These are phyloP conservation scores for Pteria penguin DNA, from an alignment of 2,888 invertebrate genomes.

Conservation along the genomic window DNA sequence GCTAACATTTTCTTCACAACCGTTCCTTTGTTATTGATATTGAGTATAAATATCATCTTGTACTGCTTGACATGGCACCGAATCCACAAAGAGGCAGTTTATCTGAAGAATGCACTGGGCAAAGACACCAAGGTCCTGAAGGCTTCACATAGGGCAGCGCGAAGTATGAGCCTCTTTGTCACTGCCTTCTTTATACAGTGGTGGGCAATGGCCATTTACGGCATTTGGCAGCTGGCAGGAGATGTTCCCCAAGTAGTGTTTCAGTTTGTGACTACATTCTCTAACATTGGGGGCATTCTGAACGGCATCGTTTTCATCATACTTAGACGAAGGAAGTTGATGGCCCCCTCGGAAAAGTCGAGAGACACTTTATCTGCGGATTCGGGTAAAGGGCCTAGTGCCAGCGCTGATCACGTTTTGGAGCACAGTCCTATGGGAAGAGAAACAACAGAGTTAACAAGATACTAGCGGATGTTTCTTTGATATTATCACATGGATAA, in stretches of 20 bases:
- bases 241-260: slow-evolving; percentile 46
- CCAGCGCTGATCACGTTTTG: too few species aligned
- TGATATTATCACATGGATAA: too few species aligned
- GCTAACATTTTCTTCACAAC: slow-evolving; percentile 47
- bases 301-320: slow-evolving; percentile 47
- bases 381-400: neutral
- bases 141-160: slow-evolving; percentile 44
- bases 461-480: too few species aligned
- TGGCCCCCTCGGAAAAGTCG: neutral
- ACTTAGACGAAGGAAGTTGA: slow-evolving; percentile 34
- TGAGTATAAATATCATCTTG: slow-evolving; percentile 41
- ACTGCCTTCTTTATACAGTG: slow-evolving; percentile 52
- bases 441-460: too few species aligned
- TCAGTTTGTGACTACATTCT: slow-evolving; percentile 52
- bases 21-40: slow-evolving; percentile 40
- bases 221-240: slow-evolving; percentile 43
- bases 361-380: neutral
- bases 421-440: too few species aligned
- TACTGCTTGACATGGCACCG: slow-evolving; percentile 44
- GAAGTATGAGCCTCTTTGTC: slow-evolving; percentile 53
- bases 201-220: slow-evolving; percentile 52
- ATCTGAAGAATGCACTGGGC: slow-evolving; percentile 26
- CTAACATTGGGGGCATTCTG: slow-evolving; percentile 49
- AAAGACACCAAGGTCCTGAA: slow-evolving; percentile 25
- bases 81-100: slow-evolving; percentile 37